phyloP scores from a whole-genome alignment of 2,113 vertebrate species.

The Gorsachius goisagi region DNA sequence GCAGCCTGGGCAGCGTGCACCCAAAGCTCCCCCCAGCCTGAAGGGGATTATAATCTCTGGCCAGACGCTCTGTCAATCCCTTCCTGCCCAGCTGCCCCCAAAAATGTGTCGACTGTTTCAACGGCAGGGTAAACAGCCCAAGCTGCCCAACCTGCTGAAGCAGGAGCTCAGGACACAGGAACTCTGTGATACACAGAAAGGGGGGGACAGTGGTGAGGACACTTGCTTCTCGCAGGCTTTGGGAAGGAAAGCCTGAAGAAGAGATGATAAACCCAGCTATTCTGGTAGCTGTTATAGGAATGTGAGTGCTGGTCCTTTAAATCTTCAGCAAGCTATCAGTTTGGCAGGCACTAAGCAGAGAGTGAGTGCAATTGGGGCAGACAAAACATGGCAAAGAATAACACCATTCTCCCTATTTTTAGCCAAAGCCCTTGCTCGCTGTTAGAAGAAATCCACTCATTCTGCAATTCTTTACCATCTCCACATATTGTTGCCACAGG shows the following conservation, averaged over 20 bases:
- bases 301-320: constrained; percentile 27
- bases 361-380: constrained; percentile 21
- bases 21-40: neutral
- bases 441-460: constrained; percentile 1
- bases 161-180: neutral
- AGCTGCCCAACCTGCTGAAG: neutral
- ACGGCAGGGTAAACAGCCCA: neutral
- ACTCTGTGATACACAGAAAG: neutral
- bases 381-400: constrained; percentile 13
- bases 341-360: constrained; percentile 9
- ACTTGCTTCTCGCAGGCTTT: neutral
- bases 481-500: neutral
- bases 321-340: constrained; percentile 2
- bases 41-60: neutral
- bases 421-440: neutral
- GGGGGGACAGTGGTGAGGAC: neutral
- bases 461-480: neutral
- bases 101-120: neutral
- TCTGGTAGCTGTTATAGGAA: neutral
- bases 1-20: neutral
- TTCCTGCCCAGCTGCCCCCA: neutral
- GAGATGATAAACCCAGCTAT: neutral
- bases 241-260: neutral
- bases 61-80: neutral
- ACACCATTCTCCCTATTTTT: constrained; percentile 39